Conservation (phyloP, 2,113 vertebrate genomes). For the Oreochromis niloticus region DNA sequence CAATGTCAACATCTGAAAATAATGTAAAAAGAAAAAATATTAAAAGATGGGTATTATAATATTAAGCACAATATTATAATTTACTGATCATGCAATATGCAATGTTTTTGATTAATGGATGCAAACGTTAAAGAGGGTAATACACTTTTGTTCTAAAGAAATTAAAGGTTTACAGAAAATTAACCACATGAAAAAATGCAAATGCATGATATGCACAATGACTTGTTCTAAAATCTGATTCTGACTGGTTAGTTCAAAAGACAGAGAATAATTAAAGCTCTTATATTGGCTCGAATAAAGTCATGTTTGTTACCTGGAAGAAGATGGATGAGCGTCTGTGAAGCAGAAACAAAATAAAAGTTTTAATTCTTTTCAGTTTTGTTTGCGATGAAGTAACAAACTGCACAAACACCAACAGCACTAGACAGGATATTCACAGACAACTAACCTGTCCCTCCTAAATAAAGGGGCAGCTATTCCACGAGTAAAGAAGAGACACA, state of each 20-base stretch:
- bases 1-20: background rate
- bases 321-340: background rate
- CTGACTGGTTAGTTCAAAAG: background rate
- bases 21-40: no score
- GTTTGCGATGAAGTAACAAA: background rate
- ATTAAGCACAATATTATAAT: background rate
- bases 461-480: conserved; percentile 3
- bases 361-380: background rate
- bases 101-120: no score
- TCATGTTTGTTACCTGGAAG: conserved; percentile 16
- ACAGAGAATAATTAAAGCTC: background rate
- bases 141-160: no score
- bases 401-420: background rate
- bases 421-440: background rate
- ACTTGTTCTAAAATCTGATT: no score
- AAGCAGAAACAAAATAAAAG: background rate
- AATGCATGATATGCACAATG: no score
- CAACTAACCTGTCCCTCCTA: conserved; percentile 31
- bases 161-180: no score
- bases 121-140: no score
- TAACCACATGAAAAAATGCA: no score
- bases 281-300: background rate
- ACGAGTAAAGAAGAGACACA: background rate
- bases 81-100: no score
- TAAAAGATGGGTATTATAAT: background rate